phyloP scores from a whole-genome alignment of 2,797 vertebrate genomes.

The Alfaro cultratus region DNA sequence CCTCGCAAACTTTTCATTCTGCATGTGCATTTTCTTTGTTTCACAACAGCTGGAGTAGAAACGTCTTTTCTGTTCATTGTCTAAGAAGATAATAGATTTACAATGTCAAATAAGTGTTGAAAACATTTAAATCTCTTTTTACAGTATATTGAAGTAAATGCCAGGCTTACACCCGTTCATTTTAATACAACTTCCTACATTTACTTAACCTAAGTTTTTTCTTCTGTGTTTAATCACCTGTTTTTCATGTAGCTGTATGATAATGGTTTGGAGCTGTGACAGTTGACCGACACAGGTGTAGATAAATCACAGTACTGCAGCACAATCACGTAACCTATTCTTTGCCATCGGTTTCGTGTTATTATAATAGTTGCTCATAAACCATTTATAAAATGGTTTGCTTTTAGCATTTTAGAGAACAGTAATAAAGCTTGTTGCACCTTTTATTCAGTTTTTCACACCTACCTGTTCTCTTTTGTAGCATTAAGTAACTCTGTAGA shows the following conservation, averaged over 20 bases:
- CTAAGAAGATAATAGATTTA: slow-evolving; percentile 17
- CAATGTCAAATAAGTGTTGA: slow-evolving; percentile 6
- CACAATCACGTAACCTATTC: not conserved
- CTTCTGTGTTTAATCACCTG: not conserved
- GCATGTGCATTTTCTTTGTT: slow-evolving; percentile 38
- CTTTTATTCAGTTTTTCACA: not conserved
- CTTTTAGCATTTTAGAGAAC: not conserved
- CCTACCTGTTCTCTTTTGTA: not conserved
- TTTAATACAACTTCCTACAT: not conserved
- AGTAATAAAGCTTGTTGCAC: not conserved
- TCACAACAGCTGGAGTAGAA: slow-evolving; percentile 24
- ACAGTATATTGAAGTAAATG: not conserved
- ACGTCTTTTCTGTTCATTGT: slow-evolving; percentile 3
- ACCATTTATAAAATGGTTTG: not conserved
- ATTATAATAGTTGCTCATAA: not conserved
- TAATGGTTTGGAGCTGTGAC: not conserved
- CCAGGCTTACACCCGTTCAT: not conserved
- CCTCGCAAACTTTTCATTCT: slow-evolving; percentile 13
- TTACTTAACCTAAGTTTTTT: not conserved
- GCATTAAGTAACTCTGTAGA: not conserved
- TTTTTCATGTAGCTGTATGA: not conserved
- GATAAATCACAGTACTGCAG: not conserved
- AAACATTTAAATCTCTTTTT: not conserved
- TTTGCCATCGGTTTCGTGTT: not conserved
- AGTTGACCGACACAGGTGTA: not conserved